Percentiles rank a stretch among this genome's conserved stretches.
Evolutionary conservation across 2,113 vertebrate genomes (phyloP).

Genomic region (Arothron firmamentum): DNA sequence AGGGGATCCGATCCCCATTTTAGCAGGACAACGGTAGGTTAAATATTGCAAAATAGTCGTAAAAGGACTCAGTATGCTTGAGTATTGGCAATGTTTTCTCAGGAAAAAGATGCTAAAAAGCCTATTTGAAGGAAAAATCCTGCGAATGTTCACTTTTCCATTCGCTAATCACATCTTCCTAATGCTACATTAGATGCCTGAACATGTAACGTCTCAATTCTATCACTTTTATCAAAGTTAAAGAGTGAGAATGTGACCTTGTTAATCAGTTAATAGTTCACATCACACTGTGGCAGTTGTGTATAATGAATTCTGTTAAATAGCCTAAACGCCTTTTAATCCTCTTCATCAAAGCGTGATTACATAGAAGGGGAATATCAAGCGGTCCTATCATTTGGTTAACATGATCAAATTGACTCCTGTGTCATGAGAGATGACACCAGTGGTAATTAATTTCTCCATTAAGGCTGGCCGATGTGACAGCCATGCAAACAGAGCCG

Average conservation of each 20-base stretch:
- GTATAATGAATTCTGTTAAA: conserved; percentile 70
- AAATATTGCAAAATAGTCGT: conserved; percentile 26
- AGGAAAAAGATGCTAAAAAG: conserved; percentile 1
- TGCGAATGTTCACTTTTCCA: neutral
- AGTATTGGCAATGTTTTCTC: neutral
- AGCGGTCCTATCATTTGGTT: conserved; percentile 71
- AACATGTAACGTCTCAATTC: conserved; percentile 46
- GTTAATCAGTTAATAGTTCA: conserved; percentile 63
- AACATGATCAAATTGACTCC: conserved; percentile 77
- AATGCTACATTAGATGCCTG: neutral
- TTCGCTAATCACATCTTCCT: neutral
- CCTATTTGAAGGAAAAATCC: neutral
- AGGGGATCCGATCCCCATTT: conserved; percentile 49
- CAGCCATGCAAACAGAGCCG: conserved; percentile 73
- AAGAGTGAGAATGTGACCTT: conserved; percentile 58
- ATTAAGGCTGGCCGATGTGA: conserved; percentile 73
- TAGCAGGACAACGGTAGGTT: conserved; percentile 44
- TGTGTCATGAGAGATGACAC: conserved; percentile 72
- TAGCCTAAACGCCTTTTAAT: conserved; percentile 68
- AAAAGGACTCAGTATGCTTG: conserved; percentile 12
- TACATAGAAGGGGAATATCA: conserved; percentile 69
- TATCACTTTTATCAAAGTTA: conserved; percentile 62
- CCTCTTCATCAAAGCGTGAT: conserved; percentile 67
- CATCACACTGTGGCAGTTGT: conserved; percentile 53
- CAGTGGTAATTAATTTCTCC: conserved; percentile 76